phyloP scores from a whole-genome alignment of 2,888 invertebrate genomes.

The Drosophila nigricruria region DNA sequence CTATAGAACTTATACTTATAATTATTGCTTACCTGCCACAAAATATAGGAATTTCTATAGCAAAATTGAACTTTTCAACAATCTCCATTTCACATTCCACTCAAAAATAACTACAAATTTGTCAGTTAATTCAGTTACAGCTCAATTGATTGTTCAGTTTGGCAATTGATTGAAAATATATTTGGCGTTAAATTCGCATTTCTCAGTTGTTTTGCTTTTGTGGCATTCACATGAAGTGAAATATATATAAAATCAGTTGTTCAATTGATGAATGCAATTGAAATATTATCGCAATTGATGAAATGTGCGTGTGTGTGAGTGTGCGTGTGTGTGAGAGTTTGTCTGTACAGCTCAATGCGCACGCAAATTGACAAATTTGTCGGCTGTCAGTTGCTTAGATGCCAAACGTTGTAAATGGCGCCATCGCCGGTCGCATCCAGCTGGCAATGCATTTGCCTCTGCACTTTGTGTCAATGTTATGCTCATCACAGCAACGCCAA shows the following conservation, averaged over 20 bases:
- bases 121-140: background rate
- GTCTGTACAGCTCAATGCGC: slow-evolving; percentile 23
- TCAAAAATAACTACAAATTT: no score
- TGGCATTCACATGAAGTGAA: slow-evolving; percentile 9
- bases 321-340: background rate
- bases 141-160: background rate
- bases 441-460: slow-evolving; percentile 29
- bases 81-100: no score
- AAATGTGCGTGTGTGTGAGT: background rate
- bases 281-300: slow-evolving; percentile 23
- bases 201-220: no score
- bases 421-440: slow-evolving; percentile 12
- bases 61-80: no score
- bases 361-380: slow-evolving; percentile 55
- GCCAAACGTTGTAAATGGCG: slow-evolving; percentile 43
- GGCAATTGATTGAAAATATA: background rate
- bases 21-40: no score
- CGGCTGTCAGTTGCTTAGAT: slow-evolving; percentile 44
- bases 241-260: slow-evolving; percentile 9
- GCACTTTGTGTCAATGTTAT: slow-evolving; percentile 79
- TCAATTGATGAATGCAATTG: slow-evolving; percentile 5
- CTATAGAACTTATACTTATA: no score
- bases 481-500: slow-evolving; percentile 73
- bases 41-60: no score
- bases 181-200: background rate